These are phyloP conservation scores for Stictocephala bisonia DNA, from an alignment of 2,888 invertebrate genomes.

Conservation along the genomic window DNA sequence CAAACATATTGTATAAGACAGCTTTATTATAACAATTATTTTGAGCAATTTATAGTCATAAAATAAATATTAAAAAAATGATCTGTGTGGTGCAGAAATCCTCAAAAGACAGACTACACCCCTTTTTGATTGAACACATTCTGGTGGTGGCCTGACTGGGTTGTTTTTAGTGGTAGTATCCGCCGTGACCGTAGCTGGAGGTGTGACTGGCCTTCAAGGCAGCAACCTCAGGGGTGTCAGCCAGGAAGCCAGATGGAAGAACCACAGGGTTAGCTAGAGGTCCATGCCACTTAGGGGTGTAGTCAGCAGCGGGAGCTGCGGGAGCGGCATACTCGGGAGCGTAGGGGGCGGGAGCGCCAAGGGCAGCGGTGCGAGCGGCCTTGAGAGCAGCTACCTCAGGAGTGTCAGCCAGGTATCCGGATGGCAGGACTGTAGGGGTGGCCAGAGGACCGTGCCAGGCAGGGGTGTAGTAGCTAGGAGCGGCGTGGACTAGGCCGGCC, in stretches of 20 bases:
- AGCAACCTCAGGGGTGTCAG: constrained; percentile 49
- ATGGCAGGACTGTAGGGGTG: constrained; percentile 36
- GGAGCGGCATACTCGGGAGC: not conserved
- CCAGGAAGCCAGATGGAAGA: constrained; percentile 24
- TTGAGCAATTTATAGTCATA: too few species aligned
- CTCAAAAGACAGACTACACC: too few species aligned
- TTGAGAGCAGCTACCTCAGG: constrained; percentile 48
- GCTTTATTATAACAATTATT: too few species aligned
- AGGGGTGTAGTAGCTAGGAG: constrained; percentile 18
- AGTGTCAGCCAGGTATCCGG: constrained; percentile 44
- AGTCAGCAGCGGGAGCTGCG: not conserved
- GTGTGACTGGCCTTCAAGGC: constrained; percentile 43
- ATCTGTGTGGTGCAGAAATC: too few species aligned
- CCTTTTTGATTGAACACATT: constrained; percentile 12
- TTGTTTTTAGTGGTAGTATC: not conserved
- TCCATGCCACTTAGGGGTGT: constrained; percentile 23
- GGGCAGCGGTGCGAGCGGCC: constrained; percentile 39
- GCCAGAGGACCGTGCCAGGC: constrained; percentile 39
- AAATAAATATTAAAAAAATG: too few species aligned
- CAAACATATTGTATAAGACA: too few species aligned
- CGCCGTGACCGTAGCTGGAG: constrained; percentile 4
- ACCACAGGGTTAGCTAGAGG: constrained; percentile 40
- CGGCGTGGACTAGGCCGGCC: constrained; percentile 39
- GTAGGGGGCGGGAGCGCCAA: constrained; percentile 8
- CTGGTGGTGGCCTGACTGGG: not conserved